Conservation (phyloP, 2,113 vertebrate species). For the Hypanus sabinus region DNA sequence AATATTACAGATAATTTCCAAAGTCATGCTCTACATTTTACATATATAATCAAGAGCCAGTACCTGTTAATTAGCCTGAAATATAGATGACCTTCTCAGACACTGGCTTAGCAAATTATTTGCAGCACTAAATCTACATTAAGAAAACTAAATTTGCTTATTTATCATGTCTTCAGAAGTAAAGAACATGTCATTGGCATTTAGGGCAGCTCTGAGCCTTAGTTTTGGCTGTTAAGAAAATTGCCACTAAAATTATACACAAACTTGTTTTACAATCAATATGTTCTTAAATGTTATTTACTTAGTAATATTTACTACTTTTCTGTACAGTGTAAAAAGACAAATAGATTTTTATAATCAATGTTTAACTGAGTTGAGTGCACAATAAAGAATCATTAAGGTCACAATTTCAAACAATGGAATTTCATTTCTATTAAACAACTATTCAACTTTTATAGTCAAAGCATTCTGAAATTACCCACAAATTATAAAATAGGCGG, state of each 20-base stretch:
- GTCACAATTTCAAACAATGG: not conserved
- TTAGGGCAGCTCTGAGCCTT: not conserved
- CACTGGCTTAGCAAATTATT: slow-evolving; percentile 26
- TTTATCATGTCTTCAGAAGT: not conserved
- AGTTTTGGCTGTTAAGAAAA: not conserved
- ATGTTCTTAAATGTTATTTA: not conserved
- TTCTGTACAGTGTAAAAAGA: not conserved
- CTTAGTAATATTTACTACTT: not conserved
- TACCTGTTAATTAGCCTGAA: not conserved
- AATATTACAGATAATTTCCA: slow-evolving; percentile 12
- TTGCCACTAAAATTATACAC: slow-evolving; percentile 3
- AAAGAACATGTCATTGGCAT: not conserved
- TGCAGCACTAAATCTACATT: slow-evolving; percentile 6
- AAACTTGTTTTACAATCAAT: not conserved
- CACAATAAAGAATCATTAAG: not conserved
- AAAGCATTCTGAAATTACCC: not conserved
- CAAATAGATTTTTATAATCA: slow-evolving; percentile 8
- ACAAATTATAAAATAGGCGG: not conserved
- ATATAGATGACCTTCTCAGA: slow-evolving; percentile 8
- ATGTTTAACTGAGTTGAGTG: not conserved
- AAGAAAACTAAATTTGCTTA: not conserved
- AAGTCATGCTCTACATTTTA: slow-evolving; percentile 21
- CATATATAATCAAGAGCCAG: not conserved
- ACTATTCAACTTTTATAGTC: too few relatives aligned
- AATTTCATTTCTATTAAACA: not conserved